Evolutionary conservation across 2,888 invertebrate species (phyloP).

Genomic region (Argyresthia albistria): DNA sequence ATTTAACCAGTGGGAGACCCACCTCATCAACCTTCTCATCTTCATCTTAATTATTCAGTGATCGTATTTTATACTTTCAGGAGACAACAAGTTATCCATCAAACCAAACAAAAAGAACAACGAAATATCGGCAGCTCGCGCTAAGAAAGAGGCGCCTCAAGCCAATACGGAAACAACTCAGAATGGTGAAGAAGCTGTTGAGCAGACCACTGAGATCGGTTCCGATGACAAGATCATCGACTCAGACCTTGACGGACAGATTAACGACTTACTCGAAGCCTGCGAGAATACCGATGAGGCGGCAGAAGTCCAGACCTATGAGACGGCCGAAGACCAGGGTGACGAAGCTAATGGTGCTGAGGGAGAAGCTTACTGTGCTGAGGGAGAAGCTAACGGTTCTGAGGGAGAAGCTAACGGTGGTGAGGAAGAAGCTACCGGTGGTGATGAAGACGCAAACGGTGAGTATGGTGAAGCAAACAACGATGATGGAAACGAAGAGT

Average conservation of each 20-base stretch:
- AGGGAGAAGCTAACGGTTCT: conserved; percentile 8
- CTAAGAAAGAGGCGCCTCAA: background rate
- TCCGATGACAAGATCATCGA: conserved; percentile 2
- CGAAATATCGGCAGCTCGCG: too few species aligned
- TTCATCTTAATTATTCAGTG: too few species aligned
- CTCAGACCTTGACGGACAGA: conserved; percentile 32
- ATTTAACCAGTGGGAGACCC: too few species aligned
- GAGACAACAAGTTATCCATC: conserved; percentile 26
- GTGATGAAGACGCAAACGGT: background rate
- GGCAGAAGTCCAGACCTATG: background rate
- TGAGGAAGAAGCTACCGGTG: background rate
- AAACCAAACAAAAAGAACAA: conserved; percentile 22
- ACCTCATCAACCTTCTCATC: too few species aligned
- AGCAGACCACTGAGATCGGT: background rate
- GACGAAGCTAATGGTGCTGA: conserved; percentile 6
- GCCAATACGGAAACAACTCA: background rate
- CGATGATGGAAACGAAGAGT: background rate
- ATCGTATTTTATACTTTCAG: conserved; percentile 19
- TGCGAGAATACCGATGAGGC: conserved; percentile 15
- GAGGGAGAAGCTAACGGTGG: conserved; percentile 16
- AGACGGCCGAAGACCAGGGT: background rate
- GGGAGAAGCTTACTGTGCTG: conserved; percentile 5
- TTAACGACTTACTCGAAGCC: conserved; percentile 32
- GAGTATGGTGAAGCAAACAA: background rate
- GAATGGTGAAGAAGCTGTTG: background rate